phyloP scores from a whole-genome alignment of 2,113 vertebrate genomes.

The Ovis aries region ARS-UI_Ramb_v3.0 NC_056080.1:41908501-41909000 shows the following conservation, averaged over 20 bases:
- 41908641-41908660: conserved; percentile 41
- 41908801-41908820: background rate
- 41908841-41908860: background rate
- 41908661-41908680: conserved; percentile 43
- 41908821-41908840: background rate
- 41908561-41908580: conserved; percentile 30
- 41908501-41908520: conserved; percentile 31
- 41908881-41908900: conserved; percentile 4
- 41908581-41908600: conserved; percentile 46
- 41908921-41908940: background rate
- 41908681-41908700: conserved; percentile 10
- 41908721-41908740: conserved; percentile 11
- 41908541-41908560: conserved; percentile 15
- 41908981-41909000: background rate
- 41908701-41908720: background rate
- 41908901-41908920: background rate
- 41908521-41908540: conserved; percentile 42
- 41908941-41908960: conserved; percentile 11
- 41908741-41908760: conserved; percentile 24
- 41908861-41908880: background rate
- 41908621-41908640: background rate
- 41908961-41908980: background rate
- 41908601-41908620: conserved; percentile 35
- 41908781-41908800: background rate
- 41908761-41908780: background rate